Percentiles rank a stretch among this genome's conserved stretches.
Evolutionary conservation across 2,888 invertebrate species (phyloP).

Genomic region (Drosophila anomelani): DNA sequence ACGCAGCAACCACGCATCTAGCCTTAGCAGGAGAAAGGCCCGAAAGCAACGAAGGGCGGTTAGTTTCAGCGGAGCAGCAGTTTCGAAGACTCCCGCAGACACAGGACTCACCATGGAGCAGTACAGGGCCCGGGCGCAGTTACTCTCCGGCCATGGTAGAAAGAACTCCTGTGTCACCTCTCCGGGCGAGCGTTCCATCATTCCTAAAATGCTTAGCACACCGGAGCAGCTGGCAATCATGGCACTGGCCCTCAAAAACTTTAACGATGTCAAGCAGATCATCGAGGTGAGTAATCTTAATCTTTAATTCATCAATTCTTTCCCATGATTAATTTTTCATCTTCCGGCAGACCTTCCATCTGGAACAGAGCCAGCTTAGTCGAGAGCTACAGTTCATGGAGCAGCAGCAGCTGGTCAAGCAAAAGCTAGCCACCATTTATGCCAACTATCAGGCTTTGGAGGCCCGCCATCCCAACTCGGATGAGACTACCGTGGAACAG

Average conservation of each 20-base stretch:
- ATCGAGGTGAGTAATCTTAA: slow-evolving; percentile 88
- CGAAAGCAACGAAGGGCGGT: slow-evolving; percentile 76
- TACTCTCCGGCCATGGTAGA: slow-evolving; percentile 16
- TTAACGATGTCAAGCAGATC: slow-evolving; percentile 91
- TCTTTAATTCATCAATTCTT: no score
- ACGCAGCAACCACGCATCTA: slow-evolving; percentile 74
- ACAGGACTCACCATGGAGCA: slow-evolving; percentile 56
- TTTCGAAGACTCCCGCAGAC: slow-evolving; percentile 4
- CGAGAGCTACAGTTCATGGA: slow-evolving; percentile 90
- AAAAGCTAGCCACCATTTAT: slow-evolving; percentile 80
- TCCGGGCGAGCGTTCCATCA: slow-evolving; percentile 72
- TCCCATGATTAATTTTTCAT: no score
- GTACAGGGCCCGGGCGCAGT: slow-evolving; percentile 55
- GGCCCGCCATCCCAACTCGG: slow-evolving; percentile 27
- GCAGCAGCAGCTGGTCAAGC: slow-evolving; percentile 85
- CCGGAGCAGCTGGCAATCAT: slow-evolving; percentile 91
- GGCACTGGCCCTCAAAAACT: slow-evolving; percentile 90
- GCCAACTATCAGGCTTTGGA: slow-evolving; percentile 79
- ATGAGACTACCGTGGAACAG: slow-evolving; percentile 78
- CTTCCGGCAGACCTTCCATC: slow-evolving; percentile 87
- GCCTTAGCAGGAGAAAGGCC: slow-evolving; percentile 78
- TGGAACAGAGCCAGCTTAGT: slow-evolving; percentile 88
- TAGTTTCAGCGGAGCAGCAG: slow-evolving; percentile 75
- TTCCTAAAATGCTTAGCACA: slow-evolving; percentile 88
- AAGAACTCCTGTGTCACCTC: neutral